Percentiles rank a stretch among this genome's conserved stretches.
Evolutionary conservation across 1,140 invertebrate species (phyloP).

Genomic region (Protaetia brevitarsis): DNA sequence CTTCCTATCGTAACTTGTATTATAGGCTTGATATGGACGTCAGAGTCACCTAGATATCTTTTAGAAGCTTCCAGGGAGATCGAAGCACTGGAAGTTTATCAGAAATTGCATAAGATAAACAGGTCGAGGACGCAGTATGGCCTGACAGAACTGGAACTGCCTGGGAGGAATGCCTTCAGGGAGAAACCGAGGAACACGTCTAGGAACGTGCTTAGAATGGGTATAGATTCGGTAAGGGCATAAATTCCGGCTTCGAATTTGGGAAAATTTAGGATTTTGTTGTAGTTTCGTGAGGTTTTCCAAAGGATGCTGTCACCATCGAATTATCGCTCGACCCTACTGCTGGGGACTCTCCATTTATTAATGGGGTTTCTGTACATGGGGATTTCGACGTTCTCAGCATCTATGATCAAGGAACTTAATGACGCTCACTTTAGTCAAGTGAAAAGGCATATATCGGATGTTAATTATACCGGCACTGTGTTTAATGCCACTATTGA

Average conservation of each 20-base stretch:
- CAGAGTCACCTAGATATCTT: conserved; percentile 75
- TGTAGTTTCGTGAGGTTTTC: conserved; percentile 37
- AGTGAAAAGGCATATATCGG: conserved; percentile 42
- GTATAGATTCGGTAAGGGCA: conserved; percentile 43
- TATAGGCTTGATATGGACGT: conserved; percentile 68
- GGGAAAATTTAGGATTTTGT: conserved; percentile 3
- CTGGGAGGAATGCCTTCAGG: conserved; percentile 55
- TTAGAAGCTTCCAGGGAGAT: conserved; percentile 68
- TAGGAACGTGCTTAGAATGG: conserved; percentile 38
- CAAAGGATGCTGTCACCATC: conserved; percentile 39
- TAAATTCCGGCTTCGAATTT: background rate
- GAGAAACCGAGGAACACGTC: conserved; percentile 40
- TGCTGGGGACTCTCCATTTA: conserved; percentile 45
- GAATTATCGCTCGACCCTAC: conserved; percentile 48
- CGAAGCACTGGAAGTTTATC: conserved; percentile 74
- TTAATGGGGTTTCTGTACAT: conserved; percentile 42
- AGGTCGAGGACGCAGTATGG: conserved; percentile 52
- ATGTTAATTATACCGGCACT: conserved; percentile 47
- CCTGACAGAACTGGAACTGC: conserved; percentile 65
- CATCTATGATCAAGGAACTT: conserved; percentile 36
- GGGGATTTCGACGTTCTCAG: conserved; percentile 42
- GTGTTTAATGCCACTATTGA: conserved; percentile 32
- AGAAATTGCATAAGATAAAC: conserved; percentile 49
- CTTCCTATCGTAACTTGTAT: conserved; percentile 69
- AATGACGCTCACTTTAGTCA: conserved; percentile 47